Conservation (phyloP, 2,888 invertebrate species). For the Cerceris ruficornis region DNA sequence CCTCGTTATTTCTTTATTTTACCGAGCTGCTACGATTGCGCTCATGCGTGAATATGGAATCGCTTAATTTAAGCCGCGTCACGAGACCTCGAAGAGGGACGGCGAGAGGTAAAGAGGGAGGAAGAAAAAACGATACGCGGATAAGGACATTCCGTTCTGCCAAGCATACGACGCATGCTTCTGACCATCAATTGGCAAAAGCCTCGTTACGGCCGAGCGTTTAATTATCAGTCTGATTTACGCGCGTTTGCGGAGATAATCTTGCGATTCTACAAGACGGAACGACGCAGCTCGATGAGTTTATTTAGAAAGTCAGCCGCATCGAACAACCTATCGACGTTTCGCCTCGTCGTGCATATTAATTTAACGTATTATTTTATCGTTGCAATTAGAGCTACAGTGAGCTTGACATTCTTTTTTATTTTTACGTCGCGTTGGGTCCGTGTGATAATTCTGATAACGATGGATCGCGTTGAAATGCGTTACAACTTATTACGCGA, state of each 20-base stretch:
- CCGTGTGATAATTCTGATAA: too few species aligned
- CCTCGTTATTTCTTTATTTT: slow-evolving; percentile 39
- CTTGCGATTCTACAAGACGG: not conserved
- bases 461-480: too few species aligned
- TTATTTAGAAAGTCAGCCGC: not conserved
- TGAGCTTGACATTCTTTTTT: too few species aligned
- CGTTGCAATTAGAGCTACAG: too few species aligned
- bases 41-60: slow-evolving; percentile 65
- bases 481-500: too few species aligned
- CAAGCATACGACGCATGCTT: not conserved
- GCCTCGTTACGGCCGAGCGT: not conserved
- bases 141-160: too few species aligned
- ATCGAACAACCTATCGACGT: not conserved
- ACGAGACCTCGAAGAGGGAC: slow-evolving; percentile 17
- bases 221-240: not conserved
- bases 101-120: slow-evolving; percentile 1
- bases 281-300: not conserved
- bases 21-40: slow-evolving; percentile 44
- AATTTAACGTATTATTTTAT: not conserved
- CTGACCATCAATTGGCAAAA: slow-evolving; percentile 7
- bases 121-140: not conserved
- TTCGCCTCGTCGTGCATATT: not conserved
- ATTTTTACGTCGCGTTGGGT: too few species aligned
- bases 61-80: slow-evolving; percentile 62
- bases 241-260: not conserved